Conservation (phyloP, 1,140 invertebrate genomes). For the Scaptomyza montana region DNA sequence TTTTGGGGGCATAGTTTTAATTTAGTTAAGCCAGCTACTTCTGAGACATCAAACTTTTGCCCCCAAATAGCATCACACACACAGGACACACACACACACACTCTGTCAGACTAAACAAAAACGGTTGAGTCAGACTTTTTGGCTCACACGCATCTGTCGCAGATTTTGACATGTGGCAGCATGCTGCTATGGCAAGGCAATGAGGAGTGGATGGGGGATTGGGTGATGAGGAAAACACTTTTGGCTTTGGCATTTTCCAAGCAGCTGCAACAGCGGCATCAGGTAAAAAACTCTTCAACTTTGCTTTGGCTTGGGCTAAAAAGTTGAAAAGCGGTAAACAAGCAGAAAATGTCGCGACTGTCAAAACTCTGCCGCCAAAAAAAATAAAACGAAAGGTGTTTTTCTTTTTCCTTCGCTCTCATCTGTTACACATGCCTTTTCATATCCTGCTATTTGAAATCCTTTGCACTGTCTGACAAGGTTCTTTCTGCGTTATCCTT, state of each 20-base stretch:
- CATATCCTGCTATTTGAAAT: conserved; percentile 16
- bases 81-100: conserved; percentile 29
- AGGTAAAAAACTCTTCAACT: conserved; percentile 40
- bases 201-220: not conserved
- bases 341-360: conserved; percentile 77
- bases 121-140: conserved; percentile 41
- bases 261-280: conserved; percentile 14
- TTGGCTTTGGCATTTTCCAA: conserved; percentile 25
- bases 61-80: conserved; percentile 42
- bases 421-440: not conserved
- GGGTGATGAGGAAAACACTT: conserved; percentile 12
- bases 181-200: conserved; percentile 9
- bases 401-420: not conserved
- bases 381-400: conserved; percentile 2
- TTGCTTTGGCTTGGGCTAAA: conserved; percentile 31
- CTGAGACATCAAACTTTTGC: conserved; percentile 54
- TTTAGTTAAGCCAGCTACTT: conserved; percentile 34
- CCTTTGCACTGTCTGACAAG: conserved; percentile 48
- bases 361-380: conserved; percentile 52
- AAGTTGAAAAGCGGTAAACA: conserved; percentile 75
- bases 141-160: conserved; percentile 55
- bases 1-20: conserved; percentile 45
- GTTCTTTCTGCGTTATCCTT: not conserved
- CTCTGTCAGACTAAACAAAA: conserved; percentile 22
- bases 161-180: conserved; percentile 67